Evolutionary conservation across 2,888 invertebrate species (phyloP).

Genomic region (Acanthosepion lycidas): DNA sequence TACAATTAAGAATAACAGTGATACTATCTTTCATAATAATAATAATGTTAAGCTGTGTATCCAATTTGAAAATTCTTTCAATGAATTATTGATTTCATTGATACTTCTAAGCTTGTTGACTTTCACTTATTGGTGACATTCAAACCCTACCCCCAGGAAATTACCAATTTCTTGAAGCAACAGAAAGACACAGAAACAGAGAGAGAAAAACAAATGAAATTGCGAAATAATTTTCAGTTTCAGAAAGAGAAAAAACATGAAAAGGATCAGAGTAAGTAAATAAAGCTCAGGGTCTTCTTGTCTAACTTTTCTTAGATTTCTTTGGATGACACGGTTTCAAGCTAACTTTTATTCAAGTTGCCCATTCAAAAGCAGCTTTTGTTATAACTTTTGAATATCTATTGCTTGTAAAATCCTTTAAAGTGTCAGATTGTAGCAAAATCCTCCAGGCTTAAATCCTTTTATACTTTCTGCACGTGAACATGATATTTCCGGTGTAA

Average conservation of each 20-base stretch:
- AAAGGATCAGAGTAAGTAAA: background rate
- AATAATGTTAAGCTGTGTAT: too few species aligned
- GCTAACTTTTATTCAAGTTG: background rate
- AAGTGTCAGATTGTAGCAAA: background rate
- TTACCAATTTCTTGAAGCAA: too few species aligned
- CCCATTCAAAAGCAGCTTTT: background rate
- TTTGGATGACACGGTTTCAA: background rate
- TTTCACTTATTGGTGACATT: too few species aligned
- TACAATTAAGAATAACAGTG: too few species aligned
- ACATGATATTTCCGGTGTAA: background rate
- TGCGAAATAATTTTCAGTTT: background rate
- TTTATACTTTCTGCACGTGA: background rate
- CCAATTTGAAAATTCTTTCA: too few species aligned
- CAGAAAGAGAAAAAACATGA: background rate
- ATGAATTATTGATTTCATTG: too few species aligned
- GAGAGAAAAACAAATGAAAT: background rate
- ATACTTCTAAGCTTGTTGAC: too few species aligned
- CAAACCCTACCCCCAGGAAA: too few species aligned
- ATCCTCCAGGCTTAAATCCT: background rate
- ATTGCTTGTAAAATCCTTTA: background rate
- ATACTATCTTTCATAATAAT: too few species aligned
- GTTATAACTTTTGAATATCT: background rate
- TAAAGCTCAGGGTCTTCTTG: background rate
- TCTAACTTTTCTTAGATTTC: background rate
- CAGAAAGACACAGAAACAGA: too few species aligned